Conservation (phyloP, 2,113 vertebrate genomes). For the Zapornia atra region DNA sequence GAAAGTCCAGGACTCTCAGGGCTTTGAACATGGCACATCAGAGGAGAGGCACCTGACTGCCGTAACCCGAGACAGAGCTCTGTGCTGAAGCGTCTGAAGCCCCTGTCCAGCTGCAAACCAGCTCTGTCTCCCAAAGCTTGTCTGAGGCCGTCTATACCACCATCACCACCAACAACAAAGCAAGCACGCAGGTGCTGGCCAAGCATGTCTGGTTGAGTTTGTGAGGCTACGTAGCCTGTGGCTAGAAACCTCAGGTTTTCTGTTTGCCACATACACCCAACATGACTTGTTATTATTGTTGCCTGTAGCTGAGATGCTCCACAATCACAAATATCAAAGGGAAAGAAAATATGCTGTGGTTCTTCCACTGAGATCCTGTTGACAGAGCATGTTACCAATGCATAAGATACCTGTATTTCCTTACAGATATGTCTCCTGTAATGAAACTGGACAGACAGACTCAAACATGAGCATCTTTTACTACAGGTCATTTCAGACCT, state of each 20-base stretch:
- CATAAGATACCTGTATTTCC: not conserved
- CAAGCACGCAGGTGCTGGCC: not conserved
- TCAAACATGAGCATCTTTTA: not conserved
- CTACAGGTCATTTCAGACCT: not conserved
- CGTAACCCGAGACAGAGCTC: not conserved
- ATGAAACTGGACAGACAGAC: not conserved
- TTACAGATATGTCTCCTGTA: not conserved
- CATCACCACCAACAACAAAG: not conserved
- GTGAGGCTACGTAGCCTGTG: not conserved
- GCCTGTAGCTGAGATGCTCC: not conserved
- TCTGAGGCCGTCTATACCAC: not conserved
- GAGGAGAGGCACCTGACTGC: conserved; percentile 30
- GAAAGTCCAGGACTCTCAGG: conserved; percentile 74
- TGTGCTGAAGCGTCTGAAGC: not conserved
- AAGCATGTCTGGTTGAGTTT: not conserved
- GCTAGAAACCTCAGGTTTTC: not conserved
- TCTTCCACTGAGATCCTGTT: not conserved
- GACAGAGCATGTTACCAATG: not conserved
- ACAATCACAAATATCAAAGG: conserved; percentile 17
- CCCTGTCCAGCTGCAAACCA: conserved; percentile 22
- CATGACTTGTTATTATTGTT: not conserved
- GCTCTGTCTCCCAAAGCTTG: not conserved
- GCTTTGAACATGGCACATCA: conserved; percentile 66
- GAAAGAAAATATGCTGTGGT: not conserved
- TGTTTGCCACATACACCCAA: not conserved